Percentiles rank a stretch among this genome's conserved stretches.
Evolutionary conservation across 2,888 invertebrate species (phyloP).

Genomic region (Ephialtes manifestator): DNA sequence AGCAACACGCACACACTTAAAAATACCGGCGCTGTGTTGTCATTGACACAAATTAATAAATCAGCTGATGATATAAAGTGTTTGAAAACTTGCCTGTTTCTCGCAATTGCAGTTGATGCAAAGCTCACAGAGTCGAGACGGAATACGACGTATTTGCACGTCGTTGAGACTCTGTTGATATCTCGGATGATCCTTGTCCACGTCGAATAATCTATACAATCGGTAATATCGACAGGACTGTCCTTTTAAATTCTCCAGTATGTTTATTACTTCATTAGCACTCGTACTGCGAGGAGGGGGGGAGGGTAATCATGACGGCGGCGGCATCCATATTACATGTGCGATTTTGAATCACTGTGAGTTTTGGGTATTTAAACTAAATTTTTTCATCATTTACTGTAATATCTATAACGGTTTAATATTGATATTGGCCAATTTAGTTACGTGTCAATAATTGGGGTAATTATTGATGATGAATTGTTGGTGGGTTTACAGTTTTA

Average conservation of each 20-base stretch:
- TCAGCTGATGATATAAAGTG: slow-evolving; percentile 43
- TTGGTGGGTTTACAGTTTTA: too few species aligned
- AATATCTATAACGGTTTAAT: too few species aligned
- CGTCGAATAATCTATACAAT: slow-evolving; percentile 24
- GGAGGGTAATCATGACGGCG: slow-evolving; percentile 36
- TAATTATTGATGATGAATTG: too few species aligned
- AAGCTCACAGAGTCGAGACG: slow-evolving; percentile 32
- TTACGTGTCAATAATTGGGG: too few species aligned
- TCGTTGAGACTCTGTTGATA: slow-evolving; percentile 23
- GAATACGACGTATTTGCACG: slow-evolving; percentile 8
- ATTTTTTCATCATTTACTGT: not conserved
- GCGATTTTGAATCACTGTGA: slow-evolving; percentile 43
- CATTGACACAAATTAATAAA: slow-evolving; percentile 35
- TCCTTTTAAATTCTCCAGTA: slow-evolving; percentile 67
- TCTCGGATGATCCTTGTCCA: not conserved
- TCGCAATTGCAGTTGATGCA: slow-evolving; percentile 50
- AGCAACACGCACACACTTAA: not conserved
- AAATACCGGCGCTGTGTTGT: slow-evolving; percentile 14
- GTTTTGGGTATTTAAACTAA: not conserved
- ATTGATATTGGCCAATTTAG: too few species aligned
- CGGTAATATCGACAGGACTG: slow-evolving; percentile 43
- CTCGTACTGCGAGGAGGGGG: slow-evolving; percentile 14
- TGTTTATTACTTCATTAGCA: slow-evolving; percentile 68
- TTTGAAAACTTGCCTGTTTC: slow-evolving; percentile 54
- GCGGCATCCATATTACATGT: slow-evolving; percentile 51